Evolutionary conservation across 1,140 invertebrate species (phyloP), one percentile per base, ranked within the genome.

Genomic region (Episyrphus balteatus): DNA sequence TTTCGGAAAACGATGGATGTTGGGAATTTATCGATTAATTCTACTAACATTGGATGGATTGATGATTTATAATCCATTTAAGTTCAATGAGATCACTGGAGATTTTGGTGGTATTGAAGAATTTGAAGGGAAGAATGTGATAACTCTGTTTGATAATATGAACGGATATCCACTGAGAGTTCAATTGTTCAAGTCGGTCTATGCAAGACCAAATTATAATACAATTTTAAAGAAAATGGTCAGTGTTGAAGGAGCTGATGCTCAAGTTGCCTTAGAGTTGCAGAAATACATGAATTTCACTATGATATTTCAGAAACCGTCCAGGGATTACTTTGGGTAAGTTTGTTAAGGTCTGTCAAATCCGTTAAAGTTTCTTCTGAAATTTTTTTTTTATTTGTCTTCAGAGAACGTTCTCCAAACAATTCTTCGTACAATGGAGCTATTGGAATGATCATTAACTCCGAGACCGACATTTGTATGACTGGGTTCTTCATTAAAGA

Each of bases 401-500:
- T n/a, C n/a, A n/a, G n/a, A n/a, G n/a, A n/a, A 12, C 59, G 58
- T 13, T 48, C 40, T 14, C 21, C 48, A 0, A n/a, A n/a, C n/a
- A 66, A 68, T 52, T 67, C 64, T 8, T 64, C 52, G 6, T 68
- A 58, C 19, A 70, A 65, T 17, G 71, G 71, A 0, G 57, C 59
- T 6, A 49, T 73, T 10, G 68, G 66, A 2, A 62, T 62, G 6
- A 50, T 73, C 3, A 43, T 68, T 2, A 48, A 56, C 21, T 51
- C 59, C 21, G 56, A 58, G 5, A 50, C 58, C 13, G 68, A 71
- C 41, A 59, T 72, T 9, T 57, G 58, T 10, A 52, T 73, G 15
- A 68, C 68, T 19, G 62, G 66, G 2, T 69, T 64, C 31, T 73
- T 72, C 19, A 61, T 73, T n/a, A 69, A 70, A 47, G 66, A 69